These are phyloP conservation scores for Pseudobourletiella spinata DNA, from an alignment of 1,140 invertebrate genomes.

Conservation along the genomic window DNA sequence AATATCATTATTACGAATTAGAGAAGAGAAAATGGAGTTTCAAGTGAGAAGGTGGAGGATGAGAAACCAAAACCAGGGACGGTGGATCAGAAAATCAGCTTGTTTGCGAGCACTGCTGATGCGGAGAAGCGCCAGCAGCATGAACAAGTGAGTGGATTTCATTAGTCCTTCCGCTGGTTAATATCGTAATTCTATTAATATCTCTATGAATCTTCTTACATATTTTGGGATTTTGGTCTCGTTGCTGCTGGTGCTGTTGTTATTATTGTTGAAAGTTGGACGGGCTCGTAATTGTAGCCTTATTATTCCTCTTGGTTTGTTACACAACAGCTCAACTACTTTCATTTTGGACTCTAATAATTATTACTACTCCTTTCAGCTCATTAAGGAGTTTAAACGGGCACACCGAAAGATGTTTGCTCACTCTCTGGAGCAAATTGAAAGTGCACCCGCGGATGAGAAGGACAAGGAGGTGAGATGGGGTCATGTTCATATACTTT, in stretches of 20 bases:
- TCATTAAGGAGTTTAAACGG: slow-evolving; percentile 80
- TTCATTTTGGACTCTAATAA: neutral
- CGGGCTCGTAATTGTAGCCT: too few species aligned
- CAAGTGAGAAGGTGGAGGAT: slow-evolving; percentile 3
- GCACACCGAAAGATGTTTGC: slow-evolving; percentile 76
- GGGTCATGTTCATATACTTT: too few species aligned
- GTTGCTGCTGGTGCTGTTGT: too few species aligned
- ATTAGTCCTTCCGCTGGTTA: neutral
- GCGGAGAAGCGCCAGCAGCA: slow-evolving; percentile 33
- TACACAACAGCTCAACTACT: too few species aligned
- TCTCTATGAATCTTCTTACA: too few species aligned
- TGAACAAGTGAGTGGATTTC: slow-evolving; percentile 24
- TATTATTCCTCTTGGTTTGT: too few species aligned
- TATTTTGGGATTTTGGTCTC: too few species aligned
- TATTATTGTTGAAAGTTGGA: too few species aligned
- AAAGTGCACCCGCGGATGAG: slow-evolving; percentile 14
- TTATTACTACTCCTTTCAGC: slow-evolving; percentile 40
- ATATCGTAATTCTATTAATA: neutral
- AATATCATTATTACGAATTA: too few species aligned
- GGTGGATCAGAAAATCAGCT: slow-evolving; percentile 17
- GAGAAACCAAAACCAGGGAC: slow-evolving; percentile 18
- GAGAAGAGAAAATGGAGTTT: slow-evolving; percentile 15
- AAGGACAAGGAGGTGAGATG: neutral
- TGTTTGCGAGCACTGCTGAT: slow-evolving; percentile 26
- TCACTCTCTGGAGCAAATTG: slow-evolving; percentile 24